Evolutionary conservation across 2,888 invertebrate genomes (phyloP).

Genomic region (Drosophila bunnanda): DNA sequence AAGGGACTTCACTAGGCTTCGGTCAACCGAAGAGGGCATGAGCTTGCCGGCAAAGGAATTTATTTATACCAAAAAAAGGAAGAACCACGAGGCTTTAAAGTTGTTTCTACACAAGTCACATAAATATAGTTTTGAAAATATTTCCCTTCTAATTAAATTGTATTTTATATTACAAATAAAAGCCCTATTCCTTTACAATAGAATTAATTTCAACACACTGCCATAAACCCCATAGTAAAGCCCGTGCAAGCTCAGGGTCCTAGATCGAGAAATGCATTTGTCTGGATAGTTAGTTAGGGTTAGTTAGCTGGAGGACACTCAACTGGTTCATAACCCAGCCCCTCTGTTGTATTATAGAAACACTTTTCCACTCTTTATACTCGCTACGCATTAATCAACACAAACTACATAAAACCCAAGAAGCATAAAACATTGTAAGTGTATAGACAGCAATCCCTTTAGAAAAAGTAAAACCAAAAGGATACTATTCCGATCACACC

Average conservation of each 20-base stretch:
- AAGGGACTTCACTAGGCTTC: constrained; percentile 37
- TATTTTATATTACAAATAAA: background rate
- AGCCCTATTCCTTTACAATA: too few relatives aligned
- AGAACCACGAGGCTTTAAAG: background rate
- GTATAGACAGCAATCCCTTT: constrained; percentile 62
- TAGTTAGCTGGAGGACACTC: constrained; percentile 58
- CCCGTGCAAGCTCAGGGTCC: constrained; percentile 44
- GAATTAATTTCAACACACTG: background rate
- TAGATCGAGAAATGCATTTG: constrained; percentile 45
- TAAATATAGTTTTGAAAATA: background rate
- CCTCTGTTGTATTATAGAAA: constrained; percentile 81
- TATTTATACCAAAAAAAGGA: too few relatives aligned
- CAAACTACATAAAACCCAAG: constrained; percentile 34
- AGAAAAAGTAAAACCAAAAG: constrained; percentile 8
- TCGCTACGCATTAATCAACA: constrained; percentile 56
- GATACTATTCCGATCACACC: constrained; percentile 17
- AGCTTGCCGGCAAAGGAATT: constrained; percentile 44
- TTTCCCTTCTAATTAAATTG: background rate
- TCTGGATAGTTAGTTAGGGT: constrained; percentile 58
- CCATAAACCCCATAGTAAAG: background rate
- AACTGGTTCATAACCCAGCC: constrained; percentile 47
- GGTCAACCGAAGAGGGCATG: constrained; percentile 53
- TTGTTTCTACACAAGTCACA: background rate
- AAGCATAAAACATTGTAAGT: constrained; percentile 58
- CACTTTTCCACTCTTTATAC: constrained; percentile 81